Evolutionary conservation across 2,888 invertebrate genomes (phyloP).

Genomic region (Mactromeris polynyma): DNA sequence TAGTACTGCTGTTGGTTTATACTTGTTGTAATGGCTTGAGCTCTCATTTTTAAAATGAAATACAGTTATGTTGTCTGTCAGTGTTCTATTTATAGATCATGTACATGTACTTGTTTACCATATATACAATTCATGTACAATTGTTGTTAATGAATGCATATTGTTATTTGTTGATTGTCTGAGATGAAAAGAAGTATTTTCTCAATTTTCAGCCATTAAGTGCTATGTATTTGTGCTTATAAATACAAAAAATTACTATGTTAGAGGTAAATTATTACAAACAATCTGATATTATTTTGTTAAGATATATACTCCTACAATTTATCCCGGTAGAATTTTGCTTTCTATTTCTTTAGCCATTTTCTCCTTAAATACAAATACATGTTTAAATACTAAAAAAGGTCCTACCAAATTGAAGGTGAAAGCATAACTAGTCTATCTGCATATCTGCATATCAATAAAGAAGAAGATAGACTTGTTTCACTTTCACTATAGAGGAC

Average conservation of each 20-base stretch:
- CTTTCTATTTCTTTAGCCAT: neutral
- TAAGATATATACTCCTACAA: neutral
- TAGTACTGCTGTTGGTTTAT: too few species aligned
- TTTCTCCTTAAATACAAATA: neutral
- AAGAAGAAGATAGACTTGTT: too few species aligned
- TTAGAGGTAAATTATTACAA: neutral
- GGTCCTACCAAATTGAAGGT: neutral
- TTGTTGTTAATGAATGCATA: neutral
- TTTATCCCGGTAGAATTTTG: neutral
- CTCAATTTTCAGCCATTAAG: neutral
- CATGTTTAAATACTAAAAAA: neutral
- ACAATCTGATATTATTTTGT: neutral
- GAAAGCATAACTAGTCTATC: too few species aligned
- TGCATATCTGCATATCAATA: too few species aligned
- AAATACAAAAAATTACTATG: neutral
- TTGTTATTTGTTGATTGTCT: constrained; percentile 1
- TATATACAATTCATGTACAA: neutral
- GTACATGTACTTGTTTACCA: too few species aligned
- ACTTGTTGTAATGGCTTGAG: too few species aligned
- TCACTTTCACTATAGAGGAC: too few species aligned
- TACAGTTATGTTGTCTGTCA: too few species aligned
- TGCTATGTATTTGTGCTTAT: constrained; percentile 11
- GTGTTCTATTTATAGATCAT: too few species aligned
- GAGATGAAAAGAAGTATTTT: neutral
- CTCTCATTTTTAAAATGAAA: too few species aligned